Conservation (phyloP, 2,888 invertebrate genomes). For the Neoaliturus tenellus region DNA sequence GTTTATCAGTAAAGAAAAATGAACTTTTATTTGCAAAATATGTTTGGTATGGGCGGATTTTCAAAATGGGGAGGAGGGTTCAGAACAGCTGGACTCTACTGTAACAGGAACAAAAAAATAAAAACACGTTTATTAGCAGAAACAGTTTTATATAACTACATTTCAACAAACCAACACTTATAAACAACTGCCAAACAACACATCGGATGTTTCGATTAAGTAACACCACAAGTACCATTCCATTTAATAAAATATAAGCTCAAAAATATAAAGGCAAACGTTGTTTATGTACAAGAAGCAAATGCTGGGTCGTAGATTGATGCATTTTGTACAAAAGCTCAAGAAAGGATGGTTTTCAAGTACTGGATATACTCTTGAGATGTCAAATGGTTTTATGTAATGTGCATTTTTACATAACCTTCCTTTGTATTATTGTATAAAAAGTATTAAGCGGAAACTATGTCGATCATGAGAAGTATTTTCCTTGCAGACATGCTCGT, state of each 20-base stretch:
- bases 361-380: neutral
- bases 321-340: constrained; percentile 55
- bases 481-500: neutral
- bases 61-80: too few species aligned
- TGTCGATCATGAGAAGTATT: neutral
- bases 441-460: constrained; percentile 30
- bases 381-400: neutral
- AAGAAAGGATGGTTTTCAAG: constrained; percentile 18
- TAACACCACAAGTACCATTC: neutral
- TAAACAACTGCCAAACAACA: constrained; percentile 54
- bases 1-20: too few species aligned
- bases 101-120: too few species aligned
- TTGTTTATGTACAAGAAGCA: constrained; percentile 57
- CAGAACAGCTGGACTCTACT: too few species aligned
- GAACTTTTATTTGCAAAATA: too few species aligned
- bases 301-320: constrained; percentile 19
- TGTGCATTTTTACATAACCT: neutral
- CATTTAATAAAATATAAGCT: constrained; percentile 57
- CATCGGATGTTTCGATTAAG: neutral
- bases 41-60: too few species aligned
- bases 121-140: constrained; percentile 52
- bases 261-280: constrained; percentile 60
- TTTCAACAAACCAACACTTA: constrained; percentile 55
- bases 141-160: constrained; percentile 54
- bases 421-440: neutral